Evolutionary conservation across 2,888 invertebrate species (phyloP).

Genomic region (Panzeria rudis): DNA sequence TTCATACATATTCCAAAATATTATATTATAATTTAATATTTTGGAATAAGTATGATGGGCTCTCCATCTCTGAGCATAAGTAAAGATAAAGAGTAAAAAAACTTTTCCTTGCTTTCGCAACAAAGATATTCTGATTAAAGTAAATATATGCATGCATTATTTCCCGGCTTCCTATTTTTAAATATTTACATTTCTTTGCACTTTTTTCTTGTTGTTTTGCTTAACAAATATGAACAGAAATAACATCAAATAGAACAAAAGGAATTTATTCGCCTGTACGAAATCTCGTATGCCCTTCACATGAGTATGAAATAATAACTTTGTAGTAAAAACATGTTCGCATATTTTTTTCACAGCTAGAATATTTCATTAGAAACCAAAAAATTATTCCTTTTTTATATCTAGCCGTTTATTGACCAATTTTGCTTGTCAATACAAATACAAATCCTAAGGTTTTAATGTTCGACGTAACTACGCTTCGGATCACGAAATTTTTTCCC

Average conservation of each 20-base stretch:
- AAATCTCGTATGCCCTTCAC: background rate
- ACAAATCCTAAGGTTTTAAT: too few species aligned
- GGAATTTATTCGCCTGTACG: background rate
- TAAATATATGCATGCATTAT: background rate
- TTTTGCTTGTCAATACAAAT: too few species aligned
- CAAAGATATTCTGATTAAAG: constrained; percentile 8
- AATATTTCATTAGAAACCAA: too few species aligned
- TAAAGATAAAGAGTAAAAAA: background rate
- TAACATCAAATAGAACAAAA: background rate
- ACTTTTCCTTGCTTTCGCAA: background rate
- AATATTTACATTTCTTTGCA: constrained; percentile 32
- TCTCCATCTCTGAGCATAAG: constrained; percentile 3
- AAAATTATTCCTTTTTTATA: too few species aligned
- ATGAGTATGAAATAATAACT: background rate
- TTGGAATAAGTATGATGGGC: too few species aligned
- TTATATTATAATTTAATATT: too few species aligned
- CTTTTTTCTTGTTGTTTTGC: background rate
- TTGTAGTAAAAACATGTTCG: too few species aligned
- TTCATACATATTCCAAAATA: too few species aligned
- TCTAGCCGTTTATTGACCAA: too few species aligned
- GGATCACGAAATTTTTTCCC: too few species aligned
- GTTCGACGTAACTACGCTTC: too few species aligned
- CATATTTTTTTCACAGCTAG: too few species aligned
- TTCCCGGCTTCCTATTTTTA: constrained; percentile 31
- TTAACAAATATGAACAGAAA: background rate